Evolutionary conservation across 2,113 vertebrate genomes (phyloP), one percentile per base, ranked within the genome.

Genomic region (Telmatochromis sp.): DNA sequence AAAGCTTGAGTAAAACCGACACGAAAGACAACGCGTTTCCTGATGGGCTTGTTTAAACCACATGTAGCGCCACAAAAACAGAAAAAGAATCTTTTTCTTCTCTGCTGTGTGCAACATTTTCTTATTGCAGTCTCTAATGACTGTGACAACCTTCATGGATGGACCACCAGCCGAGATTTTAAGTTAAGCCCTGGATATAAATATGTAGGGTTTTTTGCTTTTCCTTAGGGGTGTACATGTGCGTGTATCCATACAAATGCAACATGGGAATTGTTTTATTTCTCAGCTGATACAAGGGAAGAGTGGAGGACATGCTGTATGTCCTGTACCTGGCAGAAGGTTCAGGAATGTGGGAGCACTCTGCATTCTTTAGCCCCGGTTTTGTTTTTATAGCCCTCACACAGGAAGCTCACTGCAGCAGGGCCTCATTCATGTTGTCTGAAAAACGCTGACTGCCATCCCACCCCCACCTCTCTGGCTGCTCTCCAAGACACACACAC

Each of bases 361-460:
- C 49, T 10, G 90, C 87, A 87, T 92, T 94, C 90, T 96, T 89
- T 84, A 91, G 85, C 42, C 81, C 90, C n/a, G 49, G 87, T 87
- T 93, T 94, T 96, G 94, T 96, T 96, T 96, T 96, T 94, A 94
- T 93, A 96, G 94, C 89, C 88, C 93, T 87, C 92, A 91, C 94
- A 95, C 95, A 96, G 96, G 96, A 97, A 96, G 91, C 95, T 80
- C 89, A 51, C 87, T 91, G 90, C 83, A 82, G 84, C 82, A 85
- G 94, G 92, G 94, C 94, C 94, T 95, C 95, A 95, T 95, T 96
- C 94, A 95, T 94, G 94, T 91, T 88, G 93, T 85, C 93, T 94
- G 90, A 95, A 94, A 96, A 96, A 94, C 47, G 95, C 95, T 96
- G 96, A 96, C 96, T 93, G 91, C 93, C 94, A 89, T 82, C 92